Evolutionary conservation across 2,888 invertebrate genomes (phyloP).

Genomic region (Opisthograptis luteolata): DNA sequence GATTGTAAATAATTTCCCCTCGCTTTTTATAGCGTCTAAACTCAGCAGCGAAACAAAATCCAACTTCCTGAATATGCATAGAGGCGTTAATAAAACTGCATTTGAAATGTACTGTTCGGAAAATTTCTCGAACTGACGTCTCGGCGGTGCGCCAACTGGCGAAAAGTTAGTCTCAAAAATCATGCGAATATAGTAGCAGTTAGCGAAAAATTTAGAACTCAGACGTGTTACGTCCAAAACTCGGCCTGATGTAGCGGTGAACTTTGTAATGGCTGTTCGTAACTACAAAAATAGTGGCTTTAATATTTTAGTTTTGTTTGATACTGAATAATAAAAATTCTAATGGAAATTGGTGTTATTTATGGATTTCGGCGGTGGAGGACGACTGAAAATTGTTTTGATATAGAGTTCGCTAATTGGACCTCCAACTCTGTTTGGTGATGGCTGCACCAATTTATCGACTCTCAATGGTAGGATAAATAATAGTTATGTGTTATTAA

Average conservation of each 20-base stretch:
- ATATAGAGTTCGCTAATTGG: too few relatives aligned
- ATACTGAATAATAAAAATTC: not conserved
- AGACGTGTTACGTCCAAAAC: slow-evolving; percentile 37
- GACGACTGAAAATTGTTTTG: not conserved
- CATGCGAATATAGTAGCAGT: slow-evolving; percentile 56
- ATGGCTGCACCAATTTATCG: too few relatives aligned
- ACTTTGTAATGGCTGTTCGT: slow-evolving; percentile 25
- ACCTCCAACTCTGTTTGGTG: too few relatives aligned
- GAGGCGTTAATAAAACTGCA: slow-evolving; percentile 65
- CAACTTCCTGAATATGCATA: slow-evolving; percentile 71
- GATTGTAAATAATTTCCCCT: not conserved
- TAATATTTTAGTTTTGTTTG: slow-evolving; percentile 14
- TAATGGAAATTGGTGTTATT: not conserved
- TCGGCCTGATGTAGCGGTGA: slow-evolving; percentile 15
- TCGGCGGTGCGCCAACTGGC: slow-evolving; percentile 54
- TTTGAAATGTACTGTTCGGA: slow-evolving; percentile 51
- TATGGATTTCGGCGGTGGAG: too few relatives aligned
- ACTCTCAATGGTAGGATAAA: too few relatives aligned
- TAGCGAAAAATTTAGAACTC: slow-evolving; percentile 66
- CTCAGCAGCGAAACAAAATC: slow-evolving; percentile 52
- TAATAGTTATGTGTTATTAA: too few relatives aligned
- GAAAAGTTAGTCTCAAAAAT: slow-evolving; percentile 74
- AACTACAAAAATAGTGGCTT: slow-evolving; percentile 31
- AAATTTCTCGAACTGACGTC: slow-evolving; percentile 57
- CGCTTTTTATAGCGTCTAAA: slow-evolving; percentile 22